These are phyloP conservation scores for Anthophora plumipes DNA, from an alignment of 2,888 invertebrate genomes.

Conservation along the genomic window DNA sequence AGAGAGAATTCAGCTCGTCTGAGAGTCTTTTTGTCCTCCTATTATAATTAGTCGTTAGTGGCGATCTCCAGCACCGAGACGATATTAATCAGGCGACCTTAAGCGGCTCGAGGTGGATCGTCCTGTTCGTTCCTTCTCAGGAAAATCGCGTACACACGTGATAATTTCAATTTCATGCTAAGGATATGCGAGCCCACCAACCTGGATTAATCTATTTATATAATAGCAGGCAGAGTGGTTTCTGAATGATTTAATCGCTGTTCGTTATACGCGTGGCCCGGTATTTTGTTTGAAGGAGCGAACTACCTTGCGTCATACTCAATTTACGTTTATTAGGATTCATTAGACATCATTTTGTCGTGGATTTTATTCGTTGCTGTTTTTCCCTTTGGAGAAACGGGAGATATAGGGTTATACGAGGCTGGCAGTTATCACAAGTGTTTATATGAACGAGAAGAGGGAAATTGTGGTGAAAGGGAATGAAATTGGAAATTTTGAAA, in stretches of 20 bases:
- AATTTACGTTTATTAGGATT: background rate
- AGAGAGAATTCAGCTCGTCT: constrained; percentile 10
- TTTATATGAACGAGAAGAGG: too few relatives aligned
- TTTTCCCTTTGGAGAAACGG: too few relatives aligned
- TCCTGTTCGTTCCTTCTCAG: background rate
- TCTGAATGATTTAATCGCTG: background rate
- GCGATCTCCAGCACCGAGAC: background rate
- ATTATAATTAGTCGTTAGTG: constrained; percentile 45
- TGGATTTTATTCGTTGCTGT: too few relatives aligned
- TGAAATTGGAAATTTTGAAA: too few relatives aligned
- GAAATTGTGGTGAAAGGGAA: too few relatives aligned
- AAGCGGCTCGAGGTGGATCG: background rate
- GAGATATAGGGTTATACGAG: too few relatives aligned
- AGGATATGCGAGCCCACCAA: background rate
- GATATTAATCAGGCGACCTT: constrained; percentile 21
- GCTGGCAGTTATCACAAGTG: too few relatives aligned
- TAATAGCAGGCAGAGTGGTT: background rate
- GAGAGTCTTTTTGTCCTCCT: constrained; percentile 17
- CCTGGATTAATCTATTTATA: background rate
- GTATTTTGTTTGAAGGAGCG: background rate
- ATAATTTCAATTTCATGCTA: constrained; percentile 30
- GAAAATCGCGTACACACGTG: background rate
- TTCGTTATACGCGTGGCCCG: background rate
- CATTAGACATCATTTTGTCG: background rate
- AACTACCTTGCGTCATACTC: background rate